Base-by-base conservation (phyloP, 2,797 vertebrate genomes). In the Cynodonichthys magdalenae region DNA sequence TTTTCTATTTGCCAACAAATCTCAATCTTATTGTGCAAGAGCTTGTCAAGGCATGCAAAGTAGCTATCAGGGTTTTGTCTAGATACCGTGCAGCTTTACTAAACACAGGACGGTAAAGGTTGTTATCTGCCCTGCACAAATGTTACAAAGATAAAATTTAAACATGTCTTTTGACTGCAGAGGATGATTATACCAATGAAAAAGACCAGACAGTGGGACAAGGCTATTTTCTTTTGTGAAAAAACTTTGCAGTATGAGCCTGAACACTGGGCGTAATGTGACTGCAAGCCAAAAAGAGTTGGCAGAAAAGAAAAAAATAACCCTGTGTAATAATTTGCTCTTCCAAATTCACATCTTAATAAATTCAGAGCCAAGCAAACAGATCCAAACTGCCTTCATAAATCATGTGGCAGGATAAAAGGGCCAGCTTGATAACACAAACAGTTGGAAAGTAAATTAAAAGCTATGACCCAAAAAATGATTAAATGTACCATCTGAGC, bases 211-310 rank as follows among this genome's bases (percentile, higher is more conserved):
- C 54, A 75, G 55, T 17, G 63, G 59, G 50, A 73, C 55, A 72
- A 71, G 57, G 44, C 52, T 54, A 57, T 57, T 79, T 73, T 76
- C 56, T 65, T 71, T 77, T 36, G 24, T 24, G 24, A 82, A 86
- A 88, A 88, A 79, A 72, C 87, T 90, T 85, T 83, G 80, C 81
- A 77, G 79, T 75, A 71, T 52, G 54, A 42, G 59, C 65, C 75
- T 75, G 74, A 63, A 71, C 65, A 61, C 58, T 77, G 80, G 80
- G 84, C 20, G 63, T 83, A 75, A 58, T 79, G 75, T 85, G 85
- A 87, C 79, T 71, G 73, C 53, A 61, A 75, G 70, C 77, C 70
- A 76, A 61, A 28, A 47, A 63, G 53, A 47, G 60, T 67, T 82
- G 82, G 70, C 73, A 75, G 67, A 62, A 62, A 14, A 20, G 52